Base-by-base conservation (phyloP, 1,140 invertebrate species). In the Acromyrmex heyeri region DNA sequence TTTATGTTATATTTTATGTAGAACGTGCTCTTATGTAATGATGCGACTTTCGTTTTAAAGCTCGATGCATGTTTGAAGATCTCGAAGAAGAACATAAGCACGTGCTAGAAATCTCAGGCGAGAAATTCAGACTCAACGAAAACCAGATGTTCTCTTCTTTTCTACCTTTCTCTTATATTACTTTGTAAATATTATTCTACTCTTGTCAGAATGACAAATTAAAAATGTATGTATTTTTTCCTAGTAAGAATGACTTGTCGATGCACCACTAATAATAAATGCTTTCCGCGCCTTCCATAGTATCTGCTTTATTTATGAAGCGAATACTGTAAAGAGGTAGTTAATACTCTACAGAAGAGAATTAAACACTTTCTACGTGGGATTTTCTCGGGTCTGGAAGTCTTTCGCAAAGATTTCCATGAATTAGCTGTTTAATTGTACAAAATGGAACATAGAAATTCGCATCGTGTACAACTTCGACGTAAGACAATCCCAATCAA, bases 401-500 rank as follows among this genome's bases (percentile, higher is more conserved):
- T 48, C 57, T 48, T 57, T 70, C 30, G 16, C 27, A 8, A 18
- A 70, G 65, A 70, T 81, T 70, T 81, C 16, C n/a, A 72, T 81
- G 16, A 81, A 81, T 44, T 81, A 57, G 12, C 34, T 50, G 65
- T 81, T 16, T 72, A 81, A 81, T 81, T 38, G 34, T 18, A 18
- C 65, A 18, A 81, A 57, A 70, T n/a, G 38, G 3, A 70, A 70
- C 57, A 59, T 72, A 55, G 21, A 27, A 57, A 18, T 70, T 70
- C 14, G n/a, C 5, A 24, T 72, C 65, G 30, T 27, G 34, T 44
- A 57, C 6, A 18, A 57, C 16, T 57, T 10, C 3, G 16, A n/a
- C 14, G 12, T 50, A 10, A 14, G 30, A 18, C 64, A 55, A 72
- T 81, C 1, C 34, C 44, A 7, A 79, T 67, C 76, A 79, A 65